Base-by-base conservation (phyloP, 1,140 invertebrate genomes). In the Microvelia longipes region DNA sequence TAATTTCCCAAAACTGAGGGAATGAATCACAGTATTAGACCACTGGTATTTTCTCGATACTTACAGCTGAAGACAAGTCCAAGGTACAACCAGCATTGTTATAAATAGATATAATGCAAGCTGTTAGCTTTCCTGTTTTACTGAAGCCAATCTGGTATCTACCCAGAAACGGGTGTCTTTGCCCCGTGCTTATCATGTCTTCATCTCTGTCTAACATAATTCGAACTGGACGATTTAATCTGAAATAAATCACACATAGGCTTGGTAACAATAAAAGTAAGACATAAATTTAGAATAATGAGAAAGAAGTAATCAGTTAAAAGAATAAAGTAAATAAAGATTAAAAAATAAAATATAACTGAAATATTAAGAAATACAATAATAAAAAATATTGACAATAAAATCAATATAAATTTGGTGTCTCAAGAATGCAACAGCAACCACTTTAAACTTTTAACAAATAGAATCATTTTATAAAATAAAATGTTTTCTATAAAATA, bases 151-250 rank as follows among this genome's bases (percentile, higher is more conserved):
- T 85, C 83, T 93, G 94, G 75, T 96, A 98, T 76, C 89, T 90
- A 26, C 86, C 87, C 2, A 88, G 81, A 78, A 95, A 95, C 0
- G 95, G 93, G 84, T 98, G 93, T 73, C 96, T 82, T 1, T 86
- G 89, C 1, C 94, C 95, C 0, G 87, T 89, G 66, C 91, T 87
- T 71, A 89, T 80, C 90, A 98, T 98, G 78, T 98, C 94, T 81
- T 98, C 94, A 77, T 96, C 93, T 72, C 95, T 83, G 79, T 97
- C 93, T 50, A 98, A 76, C 87, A 93, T 93, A 69, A 89, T 90
- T 26, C 94, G 84, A 0, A 98, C 87, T 5, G 95, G 93, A 73
- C 85, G 83, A 29, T 84, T 81, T 2, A 91, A 81, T 75, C 90
- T 91, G 70, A 66, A 77, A 64, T 2, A 2, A 26, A 64, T 64